A percentile compares a stretch with the other conserved stretches of the same genome.
These are phyloP conservation scores for Lathronympha strigana DNA, from an alignment of 2,888 invertebrate species.

Conservation along the genomic window DNA sequence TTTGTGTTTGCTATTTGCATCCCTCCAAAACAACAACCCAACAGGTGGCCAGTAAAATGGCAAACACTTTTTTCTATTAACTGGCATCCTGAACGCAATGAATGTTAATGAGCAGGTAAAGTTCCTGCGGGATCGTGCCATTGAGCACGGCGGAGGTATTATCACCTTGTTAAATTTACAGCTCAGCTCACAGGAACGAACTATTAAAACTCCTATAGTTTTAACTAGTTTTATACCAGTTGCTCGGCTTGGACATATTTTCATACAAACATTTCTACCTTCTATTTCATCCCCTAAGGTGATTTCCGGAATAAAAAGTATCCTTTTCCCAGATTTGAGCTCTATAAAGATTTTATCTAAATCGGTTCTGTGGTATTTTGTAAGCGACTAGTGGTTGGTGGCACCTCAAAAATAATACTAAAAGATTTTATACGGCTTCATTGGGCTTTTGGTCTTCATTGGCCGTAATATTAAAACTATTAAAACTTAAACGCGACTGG, in stretches of 20 bases:
- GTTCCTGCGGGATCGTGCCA: constrained; percentile 31
- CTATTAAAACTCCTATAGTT: constrained; percentile 10
- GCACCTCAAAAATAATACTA: too few species aligned
- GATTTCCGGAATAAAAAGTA: too few species aligned
- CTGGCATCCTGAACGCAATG: constrained; percentile 2
- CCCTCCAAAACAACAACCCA: neutral
- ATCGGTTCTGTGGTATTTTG: too few species aligned
- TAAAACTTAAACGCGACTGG: too few species aligned
- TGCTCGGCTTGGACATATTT: too few species aligned
- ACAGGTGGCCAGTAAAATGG: neutral
- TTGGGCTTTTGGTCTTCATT: too few species aligned
- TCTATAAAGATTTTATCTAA: too few species aligned
- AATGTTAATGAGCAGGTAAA: constrained; percentile 32
- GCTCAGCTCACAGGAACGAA: neutral
- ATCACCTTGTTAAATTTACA: constrained; percentile 37
- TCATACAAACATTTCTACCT: neutral
- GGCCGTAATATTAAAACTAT: too few species aligned
- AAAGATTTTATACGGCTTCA: too few species aligned
- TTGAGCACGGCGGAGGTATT: constrained; percentile 21
- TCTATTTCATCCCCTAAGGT: neutral
- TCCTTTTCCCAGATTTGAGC: too few species aligned
- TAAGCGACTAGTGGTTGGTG: too few species aligned
- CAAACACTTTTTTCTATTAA: constrained; percentile 6
- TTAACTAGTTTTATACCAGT: neutral
- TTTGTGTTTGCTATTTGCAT: neutral